A percentile compares a stretch with the other conserved stretches of the same genome.
These are phyloP conservation scores for Gymnobelideus leadbeateri DNA, from an alignment of 2,113 vertebrate species.

Conservation along the genomic window DNA sequence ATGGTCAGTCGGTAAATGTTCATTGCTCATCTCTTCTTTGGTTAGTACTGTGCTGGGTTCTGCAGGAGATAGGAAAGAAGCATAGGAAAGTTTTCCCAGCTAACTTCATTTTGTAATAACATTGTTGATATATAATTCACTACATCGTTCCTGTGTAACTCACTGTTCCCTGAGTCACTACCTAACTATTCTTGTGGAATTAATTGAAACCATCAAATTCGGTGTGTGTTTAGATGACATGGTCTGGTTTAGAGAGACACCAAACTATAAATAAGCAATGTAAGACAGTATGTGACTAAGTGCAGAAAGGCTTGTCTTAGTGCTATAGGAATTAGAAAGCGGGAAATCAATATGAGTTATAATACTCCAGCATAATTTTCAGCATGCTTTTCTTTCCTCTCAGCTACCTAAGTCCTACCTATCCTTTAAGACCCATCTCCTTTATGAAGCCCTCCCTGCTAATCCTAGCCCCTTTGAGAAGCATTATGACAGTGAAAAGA, in stretches of 20 bases:
- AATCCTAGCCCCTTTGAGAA: neutral
- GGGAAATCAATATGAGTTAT: neutral
- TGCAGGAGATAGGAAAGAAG: neutral
- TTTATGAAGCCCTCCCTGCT: neutral
- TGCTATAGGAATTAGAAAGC: neutral
- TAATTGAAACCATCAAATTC: neutral
- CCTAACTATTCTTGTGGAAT: neutral
- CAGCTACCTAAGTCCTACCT: neutral
- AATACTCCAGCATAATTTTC: neutral
- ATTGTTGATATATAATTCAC: neutral
- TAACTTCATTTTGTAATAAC: neutral
- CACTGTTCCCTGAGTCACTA: neutral
- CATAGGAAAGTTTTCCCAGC: neutral
- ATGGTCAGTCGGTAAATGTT: neutral
- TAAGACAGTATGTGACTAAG: neutral
- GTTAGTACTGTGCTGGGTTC: neutral
- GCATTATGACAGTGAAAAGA: neutral
- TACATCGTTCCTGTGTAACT: neutral
- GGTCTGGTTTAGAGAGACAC: neutral
- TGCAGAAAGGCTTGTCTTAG: neutral
- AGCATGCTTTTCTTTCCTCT: neutral
- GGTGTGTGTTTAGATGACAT: neutral
- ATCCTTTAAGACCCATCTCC: neutral
- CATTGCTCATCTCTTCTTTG: neutral
- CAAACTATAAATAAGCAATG: neutral